Conservation (phyloP, 2,797 vertebrate species). For the Semaprochilodus insignis region DNA sequence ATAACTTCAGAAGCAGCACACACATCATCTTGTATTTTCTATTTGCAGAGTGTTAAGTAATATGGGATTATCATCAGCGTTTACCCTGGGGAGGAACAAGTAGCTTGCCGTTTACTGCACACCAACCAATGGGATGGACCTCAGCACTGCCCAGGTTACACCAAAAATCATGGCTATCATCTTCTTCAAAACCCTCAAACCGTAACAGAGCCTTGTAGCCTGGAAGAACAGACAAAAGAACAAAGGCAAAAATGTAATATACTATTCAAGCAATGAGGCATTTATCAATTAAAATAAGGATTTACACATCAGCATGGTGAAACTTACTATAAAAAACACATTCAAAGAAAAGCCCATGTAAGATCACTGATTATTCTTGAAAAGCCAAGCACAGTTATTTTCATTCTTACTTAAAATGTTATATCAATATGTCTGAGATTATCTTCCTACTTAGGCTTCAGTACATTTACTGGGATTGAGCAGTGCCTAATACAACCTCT, state of each 20-base stretch:
- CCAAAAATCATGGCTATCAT: constrained; percentile 91
- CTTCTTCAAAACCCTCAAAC: constrained; percentile 92
- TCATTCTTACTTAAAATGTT: no score
- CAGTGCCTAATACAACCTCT: no score
- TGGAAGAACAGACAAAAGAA: constrained; percentile 58
- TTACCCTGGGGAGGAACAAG: constrained; percentile 94
- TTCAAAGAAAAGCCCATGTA: no score
- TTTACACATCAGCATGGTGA: no score
- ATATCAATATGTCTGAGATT: no score
- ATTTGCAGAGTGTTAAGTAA: not conserved
- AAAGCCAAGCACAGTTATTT: no score
- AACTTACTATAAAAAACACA: no score
- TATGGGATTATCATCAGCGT: constrained; percentile 51
- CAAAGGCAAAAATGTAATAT: not conserved
- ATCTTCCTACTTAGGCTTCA: no score
- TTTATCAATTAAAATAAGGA: no score
- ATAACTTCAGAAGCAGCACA: not conserved
- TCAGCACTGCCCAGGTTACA: constrained; percentile 91
- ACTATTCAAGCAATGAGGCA: no score
- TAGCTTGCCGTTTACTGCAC: constrained; percentile 94
- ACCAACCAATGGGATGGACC: constrained; percentile 95
- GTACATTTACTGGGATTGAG: no score
- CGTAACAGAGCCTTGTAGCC: constrained; percentile 93
- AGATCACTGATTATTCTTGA: no score
- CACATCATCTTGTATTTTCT: not conserved